phyloP scores from a whole-genome alignment of 2,888 invertebrate species.

The Protonemura montana region DNA sequence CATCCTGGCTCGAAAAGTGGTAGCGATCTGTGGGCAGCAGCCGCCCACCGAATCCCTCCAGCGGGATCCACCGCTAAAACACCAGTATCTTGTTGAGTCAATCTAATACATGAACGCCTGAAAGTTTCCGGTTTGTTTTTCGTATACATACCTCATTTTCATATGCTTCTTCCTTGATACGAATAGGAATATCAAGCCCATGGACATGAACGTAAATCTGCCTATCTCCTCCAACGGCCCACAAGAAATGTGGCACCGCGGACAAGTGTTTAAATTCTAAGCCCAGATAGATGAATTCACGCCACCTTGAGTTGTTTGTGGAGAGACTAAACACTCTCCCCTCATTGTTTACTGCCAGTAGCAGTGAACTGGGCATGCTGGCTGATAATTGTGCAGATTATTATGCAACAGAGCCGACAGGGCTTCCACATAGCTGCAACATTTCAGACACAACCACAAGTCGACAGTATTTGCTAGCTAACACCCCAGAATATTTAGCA shows the following conservation, averaged over 20 bases:
- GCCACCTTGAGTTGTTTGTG: slow-evolving; percentile 83
- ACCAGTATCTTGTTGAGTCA: no score
- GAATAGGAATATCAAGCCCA: slow-evolving; percentile 87
- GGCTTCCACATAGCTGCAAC: no score
- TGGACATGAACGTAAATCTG: slow-evolving; percentile 93
- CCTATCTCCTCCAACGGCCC: slow-evolving; percentile 93
- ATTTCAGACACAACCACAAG: no score
- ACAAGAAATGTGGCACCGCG: slow-evolving; percentile 83
- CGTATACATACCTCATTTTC: slow-evolving; percentile 78
- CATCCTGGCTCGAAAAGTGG: slow-evolving; percentile 86
- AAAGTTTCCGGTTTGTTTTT: neutral
- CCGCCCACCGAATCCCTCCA: slow-evolving; percentile 84
- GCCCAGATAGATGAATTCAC: slow-evolving; percentile 84
- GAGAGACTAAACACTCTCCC: slow-evolving; percentile 87
- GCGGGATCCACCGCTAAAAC: slow-evolving; percentile 83
- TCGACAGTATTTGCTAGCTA: no score
- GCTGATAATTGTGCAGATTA: no score
- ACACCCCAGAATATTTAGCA: no score
- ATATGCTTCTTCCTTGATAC: slow-evolving; percentile 88
- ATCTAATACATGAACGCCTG: no score
- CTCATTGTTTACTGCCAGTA: slow-evolving; percentile 87
- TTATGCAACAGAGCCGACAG: no score
- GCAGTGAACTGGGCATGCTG: slow-evolving; percentile 73
- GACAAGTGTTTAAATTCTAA: slow-evolving; percentile 89
- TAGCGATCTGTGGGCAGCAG: slow-evolving; percentile 88